phyloP scores from a whole-genome alignment of 2,797 vertebrate genomes.

The Sphaeramia orbicularis region DNA sequence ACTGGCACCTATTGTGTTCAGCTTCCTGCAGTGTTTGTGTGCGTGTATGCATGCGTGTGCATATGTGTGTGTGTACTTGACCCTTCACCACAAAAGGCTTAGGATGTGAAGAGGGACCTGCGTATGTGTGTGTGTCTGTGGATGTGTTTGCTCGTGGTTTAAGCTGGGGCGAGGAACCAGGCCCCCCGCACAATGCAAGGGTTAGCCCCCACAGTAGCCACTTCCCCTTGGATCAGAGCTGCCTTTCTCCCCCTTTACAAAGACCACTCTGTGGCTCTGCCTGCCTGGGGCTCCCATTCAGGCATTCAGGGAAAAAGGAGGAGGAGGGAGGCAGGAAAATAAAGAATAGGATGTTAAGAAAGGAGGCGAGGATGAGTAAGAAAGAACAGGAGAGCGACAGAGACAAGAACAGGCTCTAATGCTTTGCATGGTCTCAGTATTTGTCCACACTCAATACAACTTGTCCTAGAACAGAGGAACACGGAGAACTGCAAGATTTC shows the following conservation, averaged over 20 bases:
- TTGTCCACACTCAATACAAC: constrained; percentile 40
- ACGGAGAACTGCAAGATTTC: constrained; percentile 23
- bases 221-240: constrained; percentile 82
- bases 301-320: constrained; percentile 60
- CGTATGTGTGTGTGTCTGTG: constrained; percentile 45
- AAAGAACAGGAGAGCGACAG: constrained; percentile 40
- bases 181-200: constrained; percentile 78
- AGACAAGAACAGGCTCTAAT: constrained; percentile 26
- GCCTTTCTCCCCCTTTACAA: constrained; percentile 80
- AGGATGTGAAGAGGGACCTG: constrained; percentile 66
- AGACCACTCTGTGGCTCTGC: constrained; percentile 80
- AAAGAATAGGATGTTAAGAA: constrained; percentile 64
- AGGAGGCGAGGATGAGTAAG: constrained; percentile 46
- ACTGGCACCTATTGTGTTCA: constrained; percentile 73
- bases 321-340: constrained; percentile 65
- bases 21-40: constrained; percentile 71
- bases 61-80: constrained; percentile 72
- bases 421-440: constrained; percentile 38
- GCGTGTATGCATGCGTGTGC: constrained; percentile 16
- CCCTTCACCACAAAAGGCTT: constrained; percentile 74
- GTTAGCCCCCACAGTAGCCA: constrained; percentile 76
- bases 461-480: constrained; percentile 28
- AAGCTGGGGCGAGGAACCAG: constrained; percentile 74
- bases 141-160: constrained; percentile 65
- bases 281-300: constrained; percentile 77